Percentiles rank a stretch among this genome's conserved stretches.
Evolutionary conservation across 1,140 invertebrate species (phyloP).

Genomic region (Scaptomyza pallida): DNA sequence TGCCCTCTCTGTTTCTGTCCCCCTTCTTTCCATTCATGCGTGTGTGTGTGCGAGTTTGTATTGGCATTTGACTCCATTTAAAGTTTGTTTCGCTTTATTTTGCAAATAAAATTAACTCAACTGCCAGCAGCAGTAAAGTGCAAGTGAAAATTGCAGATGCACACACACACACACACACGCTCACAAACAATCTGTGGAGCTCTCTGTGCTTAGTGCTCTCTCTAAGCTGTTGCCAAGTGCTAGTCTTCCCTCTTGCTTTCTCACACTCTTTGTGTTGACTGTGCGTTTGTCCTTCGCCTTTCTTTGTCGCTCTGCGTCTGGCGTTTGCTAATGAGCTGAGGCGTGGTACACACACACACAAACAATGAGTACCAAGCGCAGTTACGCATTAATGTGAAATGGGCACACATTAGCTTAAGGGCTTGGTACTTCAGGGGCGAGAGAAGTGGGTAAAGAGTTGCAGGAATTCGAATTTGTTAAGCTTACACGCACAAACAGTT

Average conservation of each 20-base stretch:
- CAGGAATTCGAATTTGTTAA: constrained; percentile 6
- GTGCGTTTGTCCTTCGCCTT: neutral
- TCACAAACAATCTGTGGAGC: constrained; percentile 21
- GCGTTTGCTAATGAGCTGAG: constrained; percentile 70
- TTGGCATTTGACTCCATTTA: constrained; percentile 82
- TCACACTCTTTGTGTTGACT: constrained; percentile 22
- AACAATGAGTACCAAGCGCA: constrained; percentile 23
- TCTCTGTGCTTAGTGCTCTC: constrained; percentile 3
- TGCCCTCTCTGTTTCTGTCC: constrained; percentile 12
- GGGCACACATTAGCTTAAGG: constrained; percentile 74
- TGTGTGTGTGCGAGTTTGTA: constrained; percentile 51
- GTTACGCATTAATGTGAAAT: constrained; percentile 74
- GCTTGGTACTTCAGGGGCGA: constrained; percentile 3
- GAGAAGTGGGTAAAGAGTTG: constrained; percentile 1
- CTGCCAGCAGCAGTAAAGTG: constrained; percentile 62
- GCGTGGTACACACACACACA: constrained; percentile 14
- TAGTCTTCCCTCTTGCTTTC: neutral
- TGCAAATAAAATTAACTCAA: constrained; percentile 82
- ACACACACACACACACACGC: constrained; percentile 3
- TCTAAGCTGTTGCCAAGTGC: constrained; percentile 60
- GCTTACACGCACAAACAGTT: neutral
- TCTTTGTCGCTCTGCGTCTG: constrained; percentile 21
- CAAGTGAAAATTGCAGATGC: constrained; percentile 71
- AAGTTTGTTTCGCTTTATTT: constrained; percentile 82
- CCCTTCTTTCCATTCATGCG: neutral